Evolutionary conservation across 2,797 vertebrate species (phyloP).

Genomic region (Acrossocheilus fasciatus): DNA sequence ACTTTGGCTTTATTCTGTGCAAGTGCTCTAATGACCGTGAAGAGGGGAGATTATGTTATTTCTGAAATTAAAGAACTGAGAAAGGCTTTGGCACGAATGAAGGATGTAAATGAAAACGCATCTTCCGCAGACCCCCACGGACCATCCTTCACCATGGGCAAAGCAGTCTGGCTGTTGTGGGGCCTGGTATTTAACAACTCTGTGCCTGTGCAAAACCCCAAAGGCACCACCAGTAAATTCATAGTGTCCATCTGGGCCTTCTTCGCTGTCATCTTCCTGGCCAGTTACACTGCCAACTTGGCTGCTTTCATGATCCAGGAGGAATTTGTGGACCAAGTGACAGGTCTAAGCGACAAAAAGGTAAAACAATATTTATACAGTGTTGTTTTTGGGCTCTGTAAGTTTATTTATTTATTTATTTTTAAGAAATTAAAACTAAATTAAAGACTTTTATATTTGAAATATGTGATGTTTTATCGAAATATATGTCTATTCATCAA

Average conservation of each 20-base stretch:
- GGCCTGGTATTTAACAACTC: constrained; percentile 99
- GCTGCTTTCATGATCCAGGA: constrained; percentile 99
- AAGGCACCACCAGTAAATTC: constrained; percentile 97
- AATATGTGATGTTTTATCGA: neutral
- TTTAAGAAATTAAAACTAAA: no score
- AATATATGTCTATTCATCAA: neutral
- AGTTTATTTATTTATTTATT: neutral
- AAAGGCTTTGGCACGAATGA: neutral
- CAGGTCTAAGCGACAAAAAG: constrained; percentile 98
- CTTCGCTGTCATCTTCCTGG: constrained; percentile 98
- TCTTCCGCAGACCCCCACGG: constrained; percentile 88
- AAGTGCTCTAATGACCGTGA: constrained; percentile 36
- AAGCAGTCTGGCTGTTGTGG: constrained; percentile 98
- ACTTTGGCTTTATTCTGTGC: constrained; percentile 25
- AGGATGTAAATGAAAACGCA: neutral
- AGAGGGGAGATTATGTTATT: constrained; percentile 45
- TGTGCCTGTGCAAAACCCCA: constrained; percentile 96
- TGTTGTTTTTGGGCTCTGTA: neutral
- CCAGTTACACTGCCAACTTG: constrained; percentile 98
- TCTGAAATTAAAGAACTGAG: constrained; percentile 3
- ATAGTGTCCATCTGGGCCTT: constrained; percentile 99
- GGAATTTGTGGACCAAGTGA: constrained; percentile 98
- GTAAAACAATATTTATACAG: constrained; percentile 69
- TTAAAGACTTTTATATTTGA: neutral
- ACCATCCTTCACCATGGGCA: constrained; percentile 97